A percentile compares a stretch with the other conserved stretches of the same genome.
Conservation (phyloP, 2,888 invertebrate species). For the Drosophila monieri region DNA sequence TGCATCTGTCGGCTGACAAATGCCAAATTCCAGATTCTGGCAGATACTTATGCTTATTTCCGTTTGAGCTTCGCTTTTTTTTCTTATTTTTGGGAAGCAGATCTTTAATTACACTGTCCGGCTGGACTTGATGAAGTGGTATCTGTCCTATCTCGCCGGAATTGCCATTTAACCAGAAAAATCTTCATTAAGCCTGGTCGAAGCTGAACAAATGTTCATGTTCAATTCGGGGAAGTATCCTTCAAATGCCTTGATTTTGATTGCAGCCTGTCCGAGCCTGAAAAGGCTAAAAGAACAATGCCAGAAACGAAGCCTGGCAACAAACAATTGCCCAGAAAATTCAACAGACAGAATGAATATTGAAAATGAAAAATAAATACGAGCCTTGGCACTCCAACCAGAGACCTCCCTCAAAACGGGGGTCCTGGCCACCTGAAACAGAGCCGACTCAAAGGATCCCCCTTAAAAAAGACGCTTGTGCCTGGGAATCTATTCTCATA, state of each 20-base stretch:
- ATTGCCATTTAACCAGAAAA: conserved; percentile 24
- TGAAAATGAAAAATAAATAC: conserved; percentile 45
- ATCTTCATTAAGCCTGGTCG: conserved; percentile 51
- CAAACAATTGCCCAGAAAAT: conserved; percentile 35
- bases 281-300: conserved; percentile 40
- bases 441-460: not conserved
- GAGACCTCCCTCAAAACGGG: conserved; percentile 5
- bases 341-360: conserved; percentile 31
- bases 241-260: conserved; percentile 54
- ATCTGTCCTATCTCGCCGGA: not conserved
- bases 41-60: not conserved
- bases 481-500: not conserved
- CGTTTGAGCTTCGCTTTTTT: not conserved
- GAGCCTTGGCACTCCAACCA: not conserved
- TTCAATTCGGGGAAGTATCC: conserved; percentile 59
- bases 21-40: not conserved
- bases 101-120: conserved; percentile 27
- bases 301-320: conserved; percentile 15
- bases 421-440: not conserved
- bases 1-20: not conserved
- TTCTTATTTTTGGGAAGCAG: not conserved
- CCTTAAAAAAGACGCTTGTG: not conserved
- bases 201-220: conserved; percentile 57
- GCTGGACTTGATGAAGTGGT: not conserved
- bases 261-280: conserved; percentile 56